These are phyloP conservation scores for Drosophila orena DNA, from an alignment of 1,140 invertebrate species.

Conservation along the genomic window DNA sequence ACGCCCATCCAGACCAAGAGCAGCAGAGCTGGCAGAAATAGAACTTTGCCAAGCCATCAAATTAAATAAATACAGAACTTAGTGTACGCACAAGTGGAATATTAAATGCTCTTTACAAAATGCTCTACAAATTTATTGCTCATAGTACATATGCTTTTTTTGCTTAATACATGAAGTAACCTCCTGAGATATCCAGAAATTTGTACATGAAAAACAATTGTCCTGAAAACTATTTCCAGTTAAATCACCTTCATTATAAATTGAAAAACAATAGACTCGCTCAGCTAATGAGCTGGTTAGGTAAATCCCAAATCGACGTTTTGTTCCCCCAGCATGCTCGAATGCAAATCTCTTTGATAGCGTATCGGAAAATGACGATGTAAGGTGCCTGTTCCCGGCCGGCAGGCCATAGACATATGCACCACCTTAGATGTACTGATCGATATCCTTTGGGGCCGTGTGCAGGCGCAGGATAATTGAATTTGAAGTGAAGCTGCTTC, in stretches of 20 bases:
- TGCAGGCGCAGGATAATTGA: constrained; percentile 29
- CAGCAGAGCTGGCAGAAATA: constrained; percentile 12
- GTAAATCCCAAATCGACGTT: neutral
- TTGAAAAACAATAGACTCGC: neutral
- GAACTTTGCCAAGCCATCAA: constrained; percentile 25
- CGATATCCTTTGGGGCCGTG: constrained; percentile 27
- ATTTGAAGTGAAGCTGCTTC: constrained; percentile 44
- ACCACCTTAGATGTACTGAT: constrained; percentile 20
- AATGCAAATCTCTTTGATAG: neutral
- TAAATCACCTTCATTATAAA: too few species aligned
- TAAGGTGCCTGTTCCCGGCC: constrained; percentile 4
- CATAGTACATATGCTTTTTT: too few species aligned
- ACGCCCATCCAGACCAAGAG: constrained; percentile 13
- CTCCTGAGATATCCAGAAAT: too few species aligned
- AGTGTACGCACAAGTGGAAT: neutral
- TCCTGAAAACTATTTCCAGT: too few species aligned
- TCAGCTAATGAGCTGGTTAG: neutral
- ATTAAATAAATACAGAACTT: constrained; percentile 12
- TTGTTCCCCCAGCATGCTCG: too few species aligned
- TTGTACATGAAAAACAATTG: too few species aligned
- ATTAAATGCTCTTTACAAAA: neutral
- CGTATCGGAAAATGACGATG: neutral
- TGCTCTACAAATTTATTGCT: neutral
- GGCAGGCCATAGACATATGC: constrained; percentile 13
- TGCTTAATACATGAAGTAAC: too few species aligned